Percentiles rank a stretch among this genome's conserved stretches.
Evolutionary conservation across 2,113 vertebrate species (phyloP).

Genomic region (Odontesthes bonariensis): DNA sequence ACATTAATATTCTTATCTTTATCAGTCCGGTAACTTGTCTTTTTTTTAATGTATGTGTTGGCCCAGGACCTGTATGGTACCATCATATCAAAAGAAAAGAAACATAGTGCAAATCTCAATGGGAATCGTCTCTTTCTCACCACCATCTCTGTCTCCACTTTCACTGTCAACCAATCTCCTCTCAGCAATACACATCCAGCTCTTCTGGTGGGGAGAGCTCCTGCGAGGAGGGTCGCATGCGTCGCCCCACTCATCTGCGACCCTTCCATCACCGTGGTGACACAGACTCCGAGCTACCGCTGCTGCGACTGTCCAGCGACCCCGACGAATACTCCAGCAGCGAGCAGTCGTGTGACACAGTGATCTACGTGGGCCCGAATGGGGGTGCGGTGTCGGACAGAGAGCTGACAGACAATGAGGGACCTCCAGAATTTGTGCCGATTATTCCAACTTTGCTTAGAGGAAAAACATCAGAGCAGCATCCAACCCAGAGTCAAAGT

Average conservation of each 20-base stretch:
- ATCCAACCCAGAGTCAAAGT: conserved; percentile 49
- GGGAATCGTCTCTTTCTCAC: not conserved
- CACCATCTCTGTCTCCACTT: not conserved
- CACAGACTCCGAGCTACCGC: conserved; percentile 88
- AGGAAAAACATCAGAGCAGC: conserved; percentile 68
- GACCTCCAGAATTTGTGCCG: conserved; percentile 95
- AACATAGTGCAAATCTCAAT: not conserved
- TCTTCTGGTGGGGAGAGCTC: conserved; percentile 98
- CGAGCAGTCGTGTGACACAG: conserved; percentile 98
- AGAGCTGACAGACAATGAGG: conserved; percentile 96
- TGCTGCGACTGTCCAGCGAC: conserved; percentile 91
- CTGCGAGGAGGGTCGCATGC: conserved; percentile 97
- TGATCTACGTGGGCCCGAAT: conserved; percentile 96
- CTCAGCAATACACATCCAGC: conserved; percentile 93
- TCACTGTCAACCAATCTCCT: conserved; percentile 9
- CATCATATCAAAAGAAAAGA: not conserved
- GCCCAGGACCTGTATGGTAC: not conserved
- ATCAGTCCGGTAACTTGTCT: not conserved
- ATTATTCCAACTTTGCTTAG: conserved; percentile 91
- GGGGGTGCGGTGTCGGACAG: conserved; percentile 95
- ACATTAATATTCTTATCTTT: not conserved
- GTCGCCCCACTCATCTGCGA: conserved; percentile 94
- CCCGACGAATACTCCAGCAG: conserved; percentile 98
- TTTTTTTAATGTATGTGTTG: not conserved
- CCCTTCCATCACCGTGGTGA: conserved; percentile 90